These are phyloP conservation scores for Thecophora atra DNA, from an alignment of 2,888 invertebrate species.

Conservation along the genomic window DNA sequence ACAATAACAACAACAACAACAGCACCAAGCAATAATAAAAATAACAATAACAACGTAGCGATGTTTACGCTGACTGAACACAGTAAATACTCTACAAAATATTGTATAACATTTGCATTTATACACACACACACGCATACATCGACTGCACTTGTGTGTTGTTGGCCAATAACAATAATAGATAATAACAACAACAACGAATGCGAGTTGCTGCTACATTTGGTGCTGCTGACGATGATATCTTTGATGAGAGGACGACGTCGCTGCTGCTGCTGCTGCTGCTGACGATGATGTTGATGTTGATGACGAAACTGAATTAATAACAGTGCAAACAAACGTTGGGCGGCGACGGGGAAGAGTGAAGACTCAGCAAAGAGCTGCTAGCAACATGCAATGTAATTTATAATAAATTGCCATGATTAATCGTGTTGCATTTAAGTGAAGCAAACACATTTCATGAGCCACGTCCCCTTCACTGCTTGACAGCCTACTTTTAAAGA, in stretches of 20 bases:
- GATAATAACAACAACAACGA: slow-evolving; percentile 2
- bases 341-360: no score
- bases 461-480: neutral
- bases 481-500: no score
- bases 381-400: slow-evolving; percentile 32
- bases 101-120: no score
- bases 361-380: neutral
- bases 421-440: slow-evolving; percentile 51
- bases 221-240: neutral
- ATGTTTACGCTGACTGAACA: no score
- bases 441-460: slow-evolving; percentile 22
- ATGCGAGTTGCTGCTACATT: neutral
- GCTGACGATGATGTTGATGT: slow-evolving; percentile 8
- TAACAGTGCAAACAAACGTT: slow-evolving; percentile 5
- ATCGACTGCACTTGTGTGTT: neutral
- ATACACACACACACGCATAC: neutral
- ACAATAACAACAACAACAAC: neutral
- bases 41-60: no score
- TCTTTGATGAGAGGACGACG: neutral
- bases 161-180: neutral
- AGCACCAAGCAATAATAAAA: neutral
- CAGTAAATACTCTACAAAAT: no score
- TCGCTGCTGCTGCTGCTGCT: neutral
- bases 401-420: slow-evolving; percentile 54
- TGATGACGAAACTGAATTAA: slow-evolving; percentile 24